Percentiles rank a stretch among this genome's conserved stretches.
Evolutionary conservation across 2,113 vertebrate species (phyloP).

Genomic region (Prunella fulvescens): DNA sequence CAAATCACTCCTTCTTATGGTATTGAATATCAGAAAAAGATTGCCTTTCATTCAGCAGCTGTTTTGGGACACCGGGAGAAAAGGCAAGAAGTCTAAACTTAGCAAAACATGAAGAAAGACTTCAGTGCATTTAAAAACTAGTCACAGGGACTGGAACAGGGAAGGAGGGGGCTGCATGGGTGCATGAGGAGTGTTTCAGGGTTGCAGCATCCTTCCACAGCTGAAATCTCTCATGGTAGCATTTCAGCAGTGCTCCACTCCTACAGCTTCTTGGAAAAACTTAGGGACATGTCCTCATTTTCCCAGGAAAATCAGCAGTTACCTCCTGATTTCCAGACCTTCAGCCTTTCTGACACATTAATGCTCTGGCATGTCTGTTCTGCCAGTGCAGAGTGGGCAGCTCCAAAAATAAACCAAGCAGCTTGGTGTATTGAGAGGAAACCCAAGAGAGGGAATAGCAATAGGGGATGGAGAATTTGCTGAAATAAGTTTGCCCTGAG

Average conservation of each 20-base stretch:
- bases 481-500: not conserved
- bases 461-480: not conserved
- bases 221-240: not conserved
- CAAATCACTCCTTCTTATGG: constrained; percentile 49
- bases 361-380: not conserved
- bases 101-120: not conserved
- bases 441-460: not conserved
- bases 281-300: not conserved
- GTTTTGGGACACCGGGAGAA: constrained; percentile 5
- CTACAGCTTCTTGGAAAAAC: not conserved
- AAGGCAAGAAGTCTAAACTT: constrained; percentile 3
- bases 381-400: not conserved
- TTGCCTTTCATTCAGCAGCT: constrained; percentile 55
- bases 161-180: not conserved
- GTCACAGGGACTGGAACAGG: not conserved
- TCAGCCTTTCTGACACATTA: not conserved
- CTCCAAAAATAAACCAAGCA: not conserved
- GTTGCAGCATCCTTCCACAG: not conserved
- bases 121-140: not conserved
- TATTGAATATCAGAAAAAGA: constrained; percentile 58
- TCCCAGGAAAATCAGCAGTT: not conserved
- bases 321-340: not conserved
- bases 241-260: not conserved
- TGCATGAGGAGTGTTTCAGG: rapidly evolving
- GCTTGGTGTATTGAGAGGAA: not conserved